A percentile compares a stretch with the other conserved stretches of the same genome.
Conservation (phyloP, 2,888 invertebrate genomes). For the Drosophila algonquin region DNA sequence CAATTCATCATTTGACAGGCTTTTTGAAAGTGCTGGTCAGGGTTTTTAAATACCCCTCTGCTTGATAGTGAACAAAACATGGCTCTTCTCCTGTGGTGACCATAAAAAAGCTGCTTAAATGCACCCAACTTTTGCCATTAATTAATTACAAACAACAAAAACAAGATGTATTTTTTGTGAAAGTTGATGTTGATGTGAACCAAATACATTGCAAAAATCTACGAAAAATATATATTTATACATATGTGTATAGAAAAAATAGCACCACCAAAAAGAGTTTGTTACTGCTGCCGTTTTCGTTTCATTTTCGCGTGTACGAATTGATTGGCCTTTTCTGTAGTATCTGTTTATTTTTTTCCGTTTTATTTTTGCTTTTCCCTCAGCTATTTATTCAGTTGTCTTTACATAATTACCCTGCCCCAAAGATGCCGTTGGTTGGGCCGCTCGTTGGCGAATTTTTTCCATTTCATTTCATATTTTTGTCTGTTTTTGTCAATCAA, state of each 20-base stretch:
- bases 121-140: constrained; percentile 59
- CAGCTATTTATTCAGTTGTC: constrained; percentile 51
- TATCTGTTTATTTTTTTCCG: constrained; percentile 14
- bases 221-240: neutral
- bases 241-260: constrained; percentile 22
- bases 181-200: constrained; percentile 72
- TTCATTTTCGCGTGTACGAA: constrained; percentile 70
- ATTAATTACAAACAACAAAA: constrained; percentile 56
- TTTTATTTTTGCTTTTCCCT: constrained; percentile 36
- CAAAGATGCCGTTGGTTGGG: neutral
- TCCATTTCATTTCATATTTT: constrained; percentile 8
- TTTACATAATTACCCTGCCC: constrained; percentile 57
- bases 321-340: constrained; percentile 64
- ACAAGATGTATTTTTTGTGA: constrained; percentile 53
- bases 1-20: neutral
- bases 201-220: constrained; percentile 37
- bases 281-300: constrained; percentile 57
- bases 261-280: constrained; percentile 50
- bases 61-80: neutral
- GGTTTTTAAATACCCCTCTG: neutral
- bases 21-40: neutral
- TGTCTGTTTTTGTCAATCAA: constrained; percentile 23
- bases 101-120: constrained; percentile 55
- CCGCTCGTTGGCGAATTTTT: constrained; percentile 1
- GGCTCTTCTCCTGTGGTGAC: constrained; percentile 10